A percentile compares a stretch with the other conserved stretches of the same genome.
phyloP scores from a whole-genome alignment of 2,797 vertebrate genomes.

The Poeciliopsis paucimaculata region DNA sequence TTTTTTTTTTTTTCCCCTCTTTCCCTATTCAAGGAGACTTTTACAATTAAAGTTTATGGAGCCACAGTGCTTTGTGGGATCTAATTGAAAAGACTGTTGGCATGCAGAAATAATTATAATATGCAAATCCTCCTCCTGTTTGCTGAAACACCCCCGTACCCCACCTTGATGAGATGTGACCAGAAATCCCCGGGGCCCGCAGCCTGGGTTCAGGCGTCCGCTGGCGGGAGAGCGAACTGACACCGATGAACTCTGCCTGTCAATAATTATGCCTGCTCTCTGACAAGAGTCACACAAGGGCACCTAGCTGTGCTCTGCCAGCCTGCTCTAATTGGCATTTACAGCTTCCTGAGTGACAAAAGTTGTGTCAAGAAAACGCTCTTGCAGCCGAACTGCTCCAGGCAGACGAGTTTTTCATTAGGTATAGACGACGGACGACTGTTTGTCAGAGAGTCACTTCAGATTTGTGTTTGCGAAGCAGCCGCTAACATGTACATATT shows the following conservation, averaged over 20 bases:
- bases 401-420: slow-evolving; percentile 45
- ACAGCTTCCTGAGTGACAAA: slow-evolving; percentile 62
- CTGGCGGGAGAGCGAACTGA: slow-evolving; percentile 52
- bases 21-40: slow-evolving; percentile 31
- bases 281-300: slow-evolving; percentile 68
- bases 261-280: slow-evolving; percentile 76
- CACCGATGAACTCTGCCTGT: slow-evolving; percentile 72
- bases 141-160: slow-evolving; percentile 30
- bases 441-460: slow-evolving; percentile 20
- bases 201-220: slow-evolving; percentile 37
- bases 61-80: slow-evolving; percentile 49
- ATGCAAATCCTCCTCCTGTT: slow-evolving; percentile 74
- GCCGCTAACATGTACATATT: background rate
- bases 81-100: slow-evolving; percentile 64
- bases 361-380: slow-evolving; percentile 56
- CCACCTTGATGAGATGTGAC: slow-evolving; percentile 57
- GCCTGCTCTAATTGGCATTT: slow-evolving; percentile 75
- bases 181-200: slow-evolving; percentile 60
- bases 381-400: slow-evolving; percentile 27
- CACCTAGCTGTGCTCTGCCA: slow-evolving; percentile 56
- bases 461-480: slow-evolving; percentile 46
- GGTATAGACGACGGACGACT: slow-evolving; percentile 22
- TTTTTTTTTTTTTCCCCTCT: slow-evolving; percentile 5
- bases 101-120: slow-evolving; percentile 69
- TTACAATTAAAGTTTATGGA: slow-evolving; percentile 65